These are phyloP conservation scores for Syndactyla subalaris DNA, from an alignment of 2,797 vertebrate species.

Conservation along the genomic window DNA sequence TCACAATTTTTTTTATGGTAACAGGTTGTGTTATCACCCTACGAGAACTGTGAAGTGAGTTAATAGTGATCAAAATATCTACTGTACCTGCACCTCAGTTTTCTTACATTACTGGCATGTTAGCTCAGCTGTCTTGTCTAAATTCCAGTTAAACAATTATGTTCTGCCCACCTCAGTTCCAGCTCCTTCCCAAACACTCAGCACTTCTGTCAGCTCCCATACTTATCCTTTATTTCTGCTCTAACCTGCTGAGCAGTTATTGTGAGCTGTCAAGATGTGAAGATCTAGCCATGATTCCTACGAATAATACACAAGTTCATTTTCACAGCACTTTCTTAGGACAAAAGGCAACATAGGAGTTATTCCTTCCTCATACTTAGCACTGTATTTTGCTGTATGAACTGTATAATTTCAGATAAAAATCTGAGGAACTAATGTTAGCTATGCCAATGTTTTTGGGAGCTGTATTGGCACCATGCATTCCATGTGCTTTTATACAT, in stretches of 20 bases:
- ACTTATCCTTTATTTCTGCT: not conserved
- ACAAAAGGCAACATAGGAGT: not conserved
- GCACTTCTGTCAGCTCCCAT: not conserved
- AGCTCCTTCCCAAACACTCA: not conserved
- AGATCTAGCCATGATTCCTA: not conserved
- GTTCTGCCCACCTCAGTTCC: not conserved
- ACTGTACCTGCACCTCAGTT: not conserved
- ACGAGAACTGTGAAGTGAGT: not conserved
- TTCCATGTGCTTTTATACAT: not conserved
- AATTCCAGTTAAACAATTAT: not conserved
- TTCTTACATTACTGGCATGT: not conserved
- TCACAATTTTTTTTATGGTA: conserved; percentile 21
- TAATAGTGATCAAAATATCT: conserved; percentile 39
- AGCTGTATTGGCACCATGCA: not conserved
- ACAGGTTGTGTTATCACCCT: not conserved
- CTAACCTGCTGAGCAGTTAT: not conserved
- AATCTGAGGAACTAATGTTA: not conserved
- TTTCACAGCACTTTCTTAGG: not conserved
- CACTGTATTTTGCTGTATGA: too few species aligned
- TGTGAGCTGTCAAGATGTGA: not conserved
- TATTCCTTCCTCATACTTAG: not conserved
- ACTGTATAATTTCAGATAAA: not conserved
- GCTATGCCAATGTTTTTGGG: not conserved
- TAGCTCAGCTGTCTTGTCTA: not conserved
- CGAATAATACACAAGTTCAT: not conserved